Base-by-base conservation (phyloP, 1,140 invertebrate species). In the Trichoplusia ni region DNA sequence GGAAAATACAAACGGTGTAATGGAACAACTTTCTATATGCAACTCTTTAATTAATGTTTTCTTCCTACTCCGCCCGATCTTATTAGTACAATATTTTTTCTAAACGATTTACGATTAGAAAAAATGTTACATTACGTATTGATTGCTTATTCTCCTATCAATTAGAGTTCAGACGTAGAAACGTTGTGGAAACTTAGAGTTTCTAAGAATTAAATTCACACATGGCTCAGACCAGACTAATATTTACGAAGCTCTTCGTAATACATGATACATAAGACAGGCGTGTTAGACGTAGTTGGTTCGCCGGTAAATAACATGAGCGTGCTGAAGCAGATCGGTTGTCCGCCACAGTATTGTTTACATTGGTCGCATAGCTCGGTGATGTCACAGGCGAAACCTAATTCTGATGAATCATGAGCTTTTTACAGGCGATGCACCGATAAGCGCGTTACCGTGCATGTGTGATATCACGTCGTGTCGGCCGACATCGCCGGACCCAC, bases 361-460 rank as follows among this genome's bases (percentile, higher is more conserved):
- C 58, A 69, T 61, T 65, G 53, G 33, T 60, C 64, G 71, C 73
- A 78, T 74, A 74, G 58, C 72, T 61, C 33, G 78, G 64, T 89
- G 84, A 87, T 84, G 84, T 89, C 84, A 87, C 78, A 56, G 35
- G 75, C 69, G 71, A 81, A 83, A 82, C 76, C 81, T 82, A 83
- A 89, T 83, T 82, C 65, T 79, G 82, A 84, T 87, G 82, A 87
- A 78, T 87, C 84, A 89, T 75, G 71, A 84, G 79, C 81, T 86
- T 87, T 47, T 84, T 86, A 84, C 84, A 72, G 71, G 76, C 79
- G 83, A 86, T 86, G 86, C 83, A 87, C 75, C 83, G 84, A 89
- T 87, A 89, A 86, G 76, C 76, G 77, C 73, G 62, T 66, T 70
- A 71, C 71, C 69, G 76, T 81, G 73, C 72, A 69, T 64, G 76